Evolutionary conservation across 2,113 vertebrate genomes (phyloP).

Genomic region (Aspidoscelis tigris): DNA sequence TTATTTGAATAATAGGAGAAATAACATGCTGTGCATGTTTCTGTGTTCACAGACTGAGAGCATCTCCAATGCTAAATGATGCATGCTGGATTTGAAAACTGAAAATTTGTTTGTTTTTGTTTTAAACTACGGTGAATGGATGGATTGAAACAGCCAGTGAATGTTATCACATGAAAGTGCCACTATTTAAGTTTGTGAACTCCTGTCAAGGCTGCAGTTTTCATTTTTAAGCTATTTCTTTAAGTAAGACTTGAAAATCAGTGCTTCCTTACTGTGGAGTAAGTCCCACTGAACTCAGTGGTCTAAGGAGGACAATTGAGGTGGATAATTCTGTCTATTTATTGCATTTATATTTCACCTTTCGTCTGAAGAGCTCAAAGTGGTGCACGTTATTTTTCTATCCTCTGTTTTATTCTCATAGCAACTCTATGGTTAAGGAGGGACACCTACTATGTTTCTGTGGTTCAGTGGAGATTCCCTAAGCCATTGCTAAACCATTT

Average conservation of each 20-base stretch:
- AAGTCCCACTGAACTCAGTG: neutral
- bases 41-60: slow-evolving; percentile 18
- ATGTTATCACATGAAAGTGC: slow-evolving; percentile 10
- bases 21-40: slow-evolving; percentile 39
- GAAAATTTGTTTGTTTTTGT: neutral
- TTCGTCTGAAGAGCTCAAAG: too few relatives aligned
- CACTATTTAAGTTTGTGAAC: slow-evolving; percentile 32
- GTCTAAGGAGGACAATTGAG: neutral
- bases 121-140: neutral
- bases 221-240: neutral
- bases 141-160: slow-evolving; percentile 34
- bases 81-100: neutral
- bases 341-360: neutral
- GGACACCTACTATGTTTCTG: too few relatives aligned
- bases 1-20: slow-evolving; percentile 52
- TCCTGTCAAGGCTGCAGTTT: slow-evolving; percentile 10
- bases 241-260: neutral
- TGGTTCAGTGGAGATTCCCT: too few relatives aligned
- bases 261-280: neutral
- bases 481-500: too few relatives aligned
- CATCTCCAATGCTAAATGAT: neutral
- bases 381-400: too few relatives aligned
- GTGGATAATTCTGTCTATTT: neutral
- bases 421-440: too few relatives aligned
- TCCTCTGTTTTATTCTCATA: too few relatives aligned